Evolutionary conservation across 1,140 invertebrate species (phyloP), one percentile per base, ranked within the genome.

Genomic region (Cydia fagiglandana): DNA sequence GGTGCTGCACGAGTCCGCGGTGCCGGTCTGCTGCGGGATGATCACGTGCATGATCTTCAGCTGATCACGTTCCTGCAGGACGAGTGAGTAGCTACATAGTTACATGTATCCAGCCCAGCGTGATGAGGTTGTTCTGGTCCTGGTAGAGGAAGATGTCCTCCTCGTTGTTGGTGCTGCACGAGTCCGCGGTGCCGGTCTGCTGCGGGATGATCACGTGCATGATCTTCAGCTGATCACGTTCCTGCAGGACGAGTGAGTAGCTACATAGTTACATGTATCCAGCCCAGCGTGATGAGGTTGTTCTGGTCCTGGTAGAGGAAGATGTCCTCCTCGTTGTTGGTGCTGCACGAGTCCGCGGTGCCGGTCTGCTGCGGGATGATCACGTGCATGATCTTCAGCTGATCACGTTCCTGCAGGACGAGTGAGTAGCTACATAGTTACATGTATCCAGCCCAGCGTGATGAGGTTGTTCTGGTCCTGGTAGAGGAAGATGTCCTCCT

Each of bases 381-480:
- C 75, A 99, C 94, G 93, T 99, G 97, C 0, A 98, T 98, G 41
- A 99, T 96, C 75, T 96, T 94, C n/a, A n/a, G n/a, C n/a, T n/a
- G n/a, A n/a, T n/a, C n/a, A n/a, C n/a, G n/a, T n/a, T n/a, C n/a
- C n/a, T n/a, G n/a, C n/a, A n/a, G n/a, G n/a, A n/a, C n/a, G n/a
- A n/a, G n/a, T n/a, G n/a, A n/a, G n/a, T n/a, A n/a, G n/a, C n/a
- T n/a, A n/a, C n/a, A n/a, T n/a, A n/a, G 28, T 28, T 13, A 98
- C 98, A 94, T 99, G 98, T 87, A 99, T 99, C 98, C 98, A 99
- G 15, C 98, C 98, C 13, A 99, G 94, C 0, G 98, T 98, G 70
- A 99, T 97, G 38, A 99, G 94, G 92, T 98, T 96, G 87, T 97
- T 94, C 85, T 97, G 95, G 91, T 98, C 98, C 90, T 99, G 98